These are phyloP conservation scores for Cantharis lateralis DNA, from an alignment of 2,888 invertebrate genomes.

Conservation along the genomic window DNA sequence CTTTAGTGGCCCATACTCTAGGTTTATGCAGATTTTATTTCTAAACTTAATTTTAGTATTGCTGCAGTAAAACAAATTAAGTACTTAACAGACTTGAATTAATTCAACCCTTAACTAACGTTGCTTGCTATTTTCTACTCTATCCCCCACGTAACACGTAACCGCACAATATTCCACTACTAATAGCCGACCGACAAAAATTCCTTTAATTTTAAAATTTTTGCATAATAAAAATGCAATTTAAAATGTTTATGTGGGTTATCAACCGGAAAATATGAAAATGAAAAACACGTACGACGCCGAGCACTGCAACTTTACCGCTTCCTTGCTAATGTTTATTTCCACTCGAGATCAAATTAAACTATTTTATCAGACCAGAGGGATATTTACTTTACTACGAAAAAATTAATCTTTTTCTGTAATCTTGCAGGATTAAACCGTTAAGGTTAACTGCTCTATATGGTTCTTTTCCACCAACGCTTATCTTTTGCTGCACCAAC, in stretches of 20 bases:
- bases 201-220: background rate
- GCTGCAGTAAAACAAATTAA: slow-evolving; percentile 26
- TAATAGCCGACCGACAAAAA: background rate
- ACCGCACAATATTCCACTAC: background rate
- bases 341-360: background rate
- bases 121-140: background rate
- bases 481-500: background rate
- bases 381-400: background rate
- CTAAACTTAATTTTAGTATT: slow-evolving; percentile 32
- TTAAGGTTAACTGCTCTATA: background rate
- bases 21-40: slow-evolving; percentile 40
- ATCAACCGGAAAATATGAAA: background rate
- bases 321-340: background rate
- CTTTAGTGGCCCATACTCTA: slow-evolving; percentile 24
- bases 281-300: background rate
- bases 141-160: background rate
- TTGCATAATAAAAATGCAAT: background rate
- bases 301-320: background rate
- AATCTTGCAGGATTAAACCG: background rate
- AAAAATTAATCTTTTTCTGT: background rate
- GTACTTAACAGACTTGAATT: slow-evolving; percentile 6
- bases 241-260: background rate
- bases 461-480: background rate
- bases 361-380: background rate
- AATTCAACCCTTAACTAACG: background rate